Base-by-base conservation (phyloP, 2,888 invertebrate species). In the Biston stratarius region DNA sequence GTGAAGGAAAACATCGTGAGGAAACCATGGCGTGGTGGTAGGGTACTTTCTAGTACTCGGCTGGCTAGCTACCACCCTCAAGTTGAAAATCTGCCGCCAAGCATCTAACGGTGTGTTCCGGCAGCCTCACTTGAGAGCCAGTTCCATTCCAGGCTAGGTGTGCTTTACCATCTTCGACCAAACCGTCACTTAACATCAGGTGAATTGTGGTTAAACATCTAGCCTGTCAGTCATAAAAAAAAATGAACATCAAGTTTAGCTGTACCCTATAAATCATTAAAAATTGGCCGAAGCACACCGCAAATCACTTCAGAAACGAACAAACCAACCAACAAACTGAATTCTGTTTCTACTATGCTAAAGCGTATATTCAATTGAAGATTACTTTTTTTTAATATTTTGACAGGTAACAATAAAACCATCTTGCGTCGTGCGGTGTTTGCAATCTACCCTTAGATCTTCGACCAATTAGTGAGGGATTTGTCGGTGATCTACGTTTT, bases 381-480 rank as follows among this genome's bases (percentile, higher is more conserved):
- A 7, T 33, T 6, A 11, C 24, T 49, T 53, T 61, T 64, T 69
- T 69, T n/a, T 33, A 51, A 60, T 33, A 34, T 49, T 52, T 68
- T 61, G 6, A 45, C 36, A 53, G 60, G 40, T 51, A 64, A 61
- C 59, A 64, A 61, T 51, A 69, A 52, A 24, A 47, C 8, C 67
- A 58, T 42, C 60, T 10, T 24, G 47, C 38, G 45, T 44, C 38
- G 5, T 44, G n/a, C 56, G 15, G 11, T 33, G 11, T 24, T 8
- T 14, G 33, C n/a, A 61, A 67, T 67, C 61, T 59, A 71, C 70
- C 67, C 60, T 24, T 10, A 44, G 51, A 72, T 72, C 69, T 68
- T 59, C 52, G 66, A 51, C 71, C 75, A 76, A 76, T 76, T 76
- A 76, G 68, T 58, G 42, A 64, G 60, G 76, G 76, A 76, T 76